Percentiles rank a stretch among this genome's conserved stretches.
Evolutionary conservation across 1,140 invertebrate genomes (phyloP).

Genomic region (Spodoptera litura): DNA sequence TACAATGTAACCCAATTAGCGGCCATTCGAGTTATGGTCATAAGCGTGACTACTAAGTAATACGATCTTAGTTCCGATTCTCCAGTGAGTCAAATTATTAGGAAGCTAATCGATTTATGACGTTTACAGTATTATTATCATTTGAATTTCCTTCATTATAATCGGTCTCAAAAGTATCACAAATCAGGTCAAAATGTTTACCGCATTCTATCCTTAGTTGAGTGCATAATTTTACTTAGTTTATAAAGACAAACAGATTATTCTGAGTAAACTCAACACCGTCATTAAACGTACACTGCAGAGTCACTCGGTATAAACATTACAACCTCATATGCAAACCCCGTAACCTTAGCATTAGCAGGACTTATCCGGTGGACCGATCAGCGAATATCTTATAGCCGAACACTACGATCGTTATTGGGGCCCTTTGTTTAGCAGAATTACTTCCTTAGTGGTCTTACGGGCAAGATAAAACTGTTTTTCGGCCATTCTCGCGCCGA

Average conservation of each 20-base stretch:
- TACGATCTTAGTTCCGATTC: too few species aligned
- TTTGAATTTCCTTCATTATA: too few species aligned
- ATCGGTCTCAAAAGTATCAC: too few species aligned
- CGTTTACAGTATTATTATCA: too few species aligned
- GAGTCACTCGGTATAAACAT: constrained; percentile 6
- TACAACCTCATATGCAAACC: constrained; percentile 24
- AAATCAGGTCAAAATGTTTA: too few species aligned
- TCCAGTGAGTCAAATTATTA: too few species aligned
- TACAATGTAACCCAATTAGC: too few species aligned
- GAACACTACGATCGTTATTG: constrained; percentile 57
- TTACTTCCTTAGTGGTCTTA: constrained; percentile 65
- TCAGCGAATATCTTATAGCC: constrained; percentile 57
- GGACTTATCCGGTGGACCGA: constrained; percentile 56
- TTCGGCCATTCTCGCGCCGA: constrained; percentile 57
- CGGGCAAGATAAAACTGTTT: constrained; percentile 65
- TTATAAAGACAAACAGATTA: background rate
- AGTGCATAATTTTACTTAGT: too few species aligned
- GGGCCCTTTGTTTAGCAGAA: constrained; percentile 64
- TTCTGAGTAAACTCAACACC: constrained; percentile 5
- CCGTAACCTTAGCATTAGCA: constrained; percentile 15
- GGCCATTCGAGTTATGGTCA: too few species aligned
- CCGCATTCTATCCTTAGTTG: too few species aligned
- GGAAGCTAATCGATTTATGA: too few species aligned
- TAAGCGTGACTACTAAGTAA: too few species aligned
- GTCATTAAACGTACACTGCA: background rate